Evolutionary conservation across 2,888 invertebrate species (phyloP).

Genomic region (Glaucopsyche alexis): DNA sequence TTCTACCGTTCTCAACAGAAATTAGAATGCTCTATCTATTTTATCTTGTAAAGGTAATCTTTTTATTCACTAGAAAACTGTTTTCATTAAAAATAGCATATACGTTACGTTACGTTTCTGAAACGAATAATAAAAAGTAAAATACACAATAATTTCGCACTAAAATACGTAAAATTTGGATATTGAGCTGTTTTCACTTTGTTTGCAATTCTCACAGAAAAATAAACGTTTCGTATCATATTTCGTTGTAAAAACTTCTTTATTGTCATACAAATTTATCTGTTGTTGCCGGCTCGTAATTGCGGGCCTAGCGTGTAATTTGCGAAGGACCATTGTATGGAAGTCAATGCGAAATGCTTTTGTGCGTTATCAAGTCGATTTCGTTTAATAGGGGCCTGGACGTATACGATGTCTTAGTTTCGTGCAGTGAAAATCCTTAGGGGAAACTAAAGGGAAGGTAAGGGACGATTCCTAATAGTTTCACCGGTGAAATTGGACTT

Average conservation of each 20-base stretch:
- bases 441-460: constrained; percentile 10
- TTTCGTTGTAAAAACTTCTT: constrained; percentile 64
- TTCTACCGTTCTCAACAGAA: too few relatives aligned
- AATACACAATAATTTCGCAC: neutral
- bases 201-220: constrained; percentile 35
- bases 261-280: constrained; percentile 80
- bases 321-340: constrained; percentile 60
- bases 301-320: constrained; percentile 71
- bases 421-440: constrained; percentile 25
- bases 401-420: constrained; percentile 26
- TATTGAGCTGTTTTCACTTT: constrained; percentile 20
- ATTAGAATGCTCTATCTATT: too few relatives aligned
- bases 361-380: constrained; percentile 41
- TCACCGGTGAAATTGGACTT: constrained; percentile 2
- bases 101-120: too few relatives aligned
- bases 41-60: too few relatives aligned
- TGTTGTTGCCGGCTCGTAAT: constrained; percentile 70
- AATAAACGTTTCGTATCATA: constrained; percentile 52
- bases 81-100: too few relatives aligned
- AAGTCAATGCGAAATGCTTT: constrained; percentile 54
- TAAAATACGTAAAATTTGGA: neutral
- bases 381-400: constrained; percentile 30
- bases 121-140: too few relatives aligned
- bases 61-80: too few relatives aligned
- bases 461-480: constrained; percentile 2